Base-by-base conservation (phyloP, 2,113 vertebrate species). In the Phalacrocorax aristotelis region DNA sequence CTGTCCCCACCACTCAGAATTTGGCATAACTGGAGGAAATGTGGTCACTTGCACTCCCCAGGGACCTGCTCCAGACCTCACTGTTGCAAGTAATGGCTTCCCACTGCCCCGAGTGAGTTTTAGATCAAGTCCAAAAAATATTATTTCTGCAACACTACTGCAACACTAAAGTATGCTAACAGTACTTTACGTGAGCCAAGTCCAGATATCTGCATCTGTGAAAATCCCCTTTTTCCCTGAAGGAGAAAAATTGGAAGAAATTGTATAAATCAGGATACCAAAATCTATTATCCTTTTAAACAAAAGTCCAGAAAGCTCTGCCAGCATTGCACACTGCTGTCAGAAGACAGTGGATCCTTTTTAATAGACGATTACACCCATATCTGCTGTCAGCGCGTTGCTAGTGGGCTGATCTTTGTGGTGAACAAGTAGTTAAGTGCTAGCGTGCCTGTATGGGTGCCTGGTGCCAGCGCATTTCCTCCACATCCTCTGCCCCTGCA, bases 361-460 rank as follows among this genome's bases (percentile, higher is more conserved):
- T 46, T 8, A 51, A 18, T 3, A 36, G 42, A 9, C 3, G 0
- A 7, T 30, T 32, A 19, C 12, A 7, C 14, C 15, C 72, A 42
- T 29, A 36, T 13, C 13, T 0, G 0, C 66, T n/a, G 9, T 13
- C 30, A 10, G 49, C 19, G 8, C 7, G 6, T 9, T 17, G 40
- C 40, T 34, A 5, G 15, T 4, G 1, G 14, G 29, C n/a, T 29
- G 23, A 6, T 22, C 22, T 21, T 58, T 17, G 42, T 13, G 44
- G 76, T 18, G 68, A 95, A 3, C 17, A 22, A 60, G n/a, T 1
- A 51, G 48, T 48, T 68, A 76, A 25, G 44, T 15, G 52, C 25
- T 34, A 22, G 9, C 0, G 2, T n/a, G 68, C 54, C 78, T 25
- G 16, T 4, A 1, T 32, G 18, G 10, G 13, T 8, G 25, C 6